Conservation (phyloP, 2,888 invertebrate species). For the Stomorhina lunata region DNA sequence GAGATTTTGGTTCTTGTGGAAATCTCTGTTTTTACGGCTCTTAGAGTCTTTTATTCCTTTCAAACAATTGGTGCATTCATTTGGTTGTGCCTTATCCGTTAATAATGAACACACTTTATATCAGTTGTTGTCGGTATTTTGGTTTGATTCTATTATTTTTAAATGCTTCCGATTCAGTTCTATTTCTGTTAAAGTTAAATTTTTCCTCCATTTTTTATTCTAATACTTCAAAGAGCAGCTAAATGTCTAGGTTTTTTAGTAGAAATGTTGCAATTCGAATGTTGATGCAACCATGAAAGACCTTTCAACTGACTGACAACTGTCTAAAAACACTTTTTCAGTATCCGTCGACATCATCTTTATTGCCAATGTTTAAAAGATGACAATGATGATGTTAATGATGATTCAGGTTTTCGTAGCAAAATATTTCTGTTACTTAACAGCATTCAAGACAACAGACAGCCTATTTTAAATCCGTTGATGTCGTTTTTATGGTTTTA, state of each 20-base stretch:
- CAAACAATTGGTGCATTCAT: neutral
- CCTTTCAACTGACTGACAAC: neutral
- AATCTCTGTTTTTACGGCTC: conserved; percentile 5
- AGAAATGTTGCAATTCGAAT: too few relatives aligned
- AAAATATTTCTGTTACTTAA: neutral
- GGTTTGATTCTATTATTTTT: neutral
- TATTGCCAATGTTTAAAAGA: neutral
- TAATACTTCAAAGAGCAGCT: too few relatives aligned
- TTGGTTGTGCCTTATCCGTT: neutral
- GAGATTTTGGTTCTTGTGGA: conserved; percentile 40
- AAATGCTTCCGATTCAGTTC: conserved; percentile 1
- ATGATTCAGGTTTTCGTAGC: neutral
- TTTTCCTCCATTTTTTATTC: neutral
- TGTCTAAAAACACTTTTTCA: neutral
- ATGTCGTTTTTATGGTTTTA: neutral
- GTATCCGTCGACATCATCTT: conserved; percentile 3
- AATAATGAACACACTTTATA: neutral
- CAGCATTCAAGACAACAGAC: neutral
- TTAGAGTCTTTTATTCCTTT: neutral
- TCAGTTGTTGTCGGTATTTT: conserved; percentile 4
- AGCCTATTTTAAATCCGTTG: neutral
- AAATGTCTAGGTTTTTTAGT: too few relatives aligned
- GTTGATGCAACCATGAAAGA: too few relatives aligned
- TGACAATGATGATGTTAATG: neutral
- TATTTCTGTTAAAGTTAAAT: neutral